Evolutionary conservation across 2,113 vertebrate genomes (phyloP).

Genomic region (Barnardius zonarius): DNA sequence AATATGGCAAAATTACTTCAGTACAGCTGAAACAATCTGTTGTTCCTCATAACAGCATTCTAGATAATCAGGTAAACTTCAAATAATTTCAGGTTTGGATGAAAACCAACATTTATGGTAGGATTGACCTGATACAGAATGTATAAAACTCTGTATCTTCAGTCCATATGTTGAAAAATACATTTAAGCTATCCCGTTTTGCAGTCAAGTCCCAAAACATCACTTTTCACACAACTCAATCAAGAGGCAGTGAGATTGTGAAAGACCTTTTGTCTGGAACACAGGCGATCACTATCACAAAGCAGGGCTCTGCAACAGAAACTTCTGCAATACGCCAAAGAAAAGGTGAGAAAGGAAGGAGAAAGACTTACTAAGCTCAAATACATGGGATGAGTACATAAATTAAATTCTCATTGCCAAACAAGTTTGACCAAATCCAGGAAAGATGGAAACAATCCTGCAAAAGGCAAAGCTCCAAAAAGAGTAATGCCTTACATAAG

Average conservation of each 20-base stretch:
- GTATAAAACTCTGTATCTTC: neutral
- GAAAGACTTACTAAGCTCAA: neutral
- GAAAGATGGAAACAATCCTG: constrained; percentile 36
- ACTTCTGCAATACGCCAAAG: neutral
- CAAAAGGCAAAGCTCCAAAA: constrained; percentile 17
- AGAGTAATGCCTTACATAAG: constrained; percentile 7
- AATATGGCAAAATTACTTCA: neutral
- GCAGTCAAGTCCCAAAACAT: neutral
- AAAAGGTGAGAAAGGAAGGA: neutral
- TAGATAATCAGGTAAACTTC: neutral
- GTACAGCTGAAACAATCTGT: neutral
- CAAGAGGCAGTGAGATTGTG: neutral
- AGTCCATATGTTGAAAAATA: neutral
- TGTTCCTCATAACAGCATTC: neutral
- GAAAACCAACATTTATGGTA: neutral
- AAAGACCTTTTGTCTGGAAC: neutral
- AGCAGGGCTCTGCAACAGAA: neutral
- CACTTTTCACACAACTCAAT: neutral
- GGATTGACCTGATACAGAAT: neutral
- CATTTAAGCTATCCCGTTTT: neutral
- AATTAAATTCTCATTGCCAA: neutral
- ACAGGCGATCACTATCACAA: neutral
- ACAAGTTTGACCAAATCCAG: neutral
- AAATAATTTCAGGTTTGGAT: neutral
- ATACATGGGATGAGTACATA: neutral